Evolutionary conservation across 2,797 vertebrate species (phyloP).

Genomic region (Acipenser ruthenus): DNA sequence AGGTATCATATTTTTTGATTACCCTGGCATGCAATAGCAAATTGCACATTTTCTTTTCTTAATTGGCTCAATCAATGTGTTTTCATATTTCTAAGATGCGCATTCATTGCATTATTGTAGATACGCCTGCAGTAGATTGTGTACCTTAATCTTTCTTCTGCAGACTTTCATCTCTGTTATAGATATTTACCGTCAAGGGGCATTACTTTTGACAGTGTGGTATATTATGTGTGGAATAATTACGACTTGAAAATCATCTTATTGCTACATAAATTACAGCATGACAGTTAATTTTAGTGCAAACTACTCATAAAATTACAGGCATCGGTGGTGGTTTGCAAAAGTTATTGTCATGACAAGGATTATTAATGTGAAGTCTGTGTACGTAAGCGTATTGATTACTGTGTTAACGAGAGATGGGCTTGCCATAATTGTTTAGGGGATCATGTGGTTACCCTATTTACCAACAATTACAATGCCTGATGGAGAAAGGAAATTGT

Average conservation of each 20-base stretch:
- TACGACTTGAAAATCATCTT: slow-evolving; percentile 24
- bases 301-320: slow-evolving; percentile 29
- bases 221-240: slow-evolving; percentile 30
- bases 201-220: background rate
- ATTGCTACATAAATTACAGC: slow-evolving; percentile 23
- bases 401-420: background rate
- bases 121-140: background rate
- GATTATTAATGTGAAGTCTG: background rate
- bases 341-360: background rate
- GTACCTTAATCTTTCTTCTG: slow-evolving; percentile 4
- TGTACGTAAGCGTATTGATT: slow-evolving; percentile 3
- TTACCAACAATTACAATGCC: background rate
- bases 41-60: background rate
- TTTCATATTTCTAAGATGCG: background rate
- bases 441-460: background rate
- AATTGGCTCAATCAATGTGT: background rate
- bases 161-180: background rate
- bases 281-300: slow-evolving; percentile 29
- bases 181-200: slow-evolving; percentile 2
- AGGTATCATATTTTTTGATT: no score
- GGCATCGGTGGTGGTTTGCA: slow-evolving; percentile 8
- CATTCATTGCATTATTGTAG: background rate
- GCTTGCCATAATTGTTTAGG: background rate
- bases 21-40: no score
- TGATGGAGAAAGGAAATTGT: no score